These are phyloP conservation scores for Idaea dimidiata DNA, from an alignment of 2,888 invertebrate species.

Conservation along the genomic window DNA sequence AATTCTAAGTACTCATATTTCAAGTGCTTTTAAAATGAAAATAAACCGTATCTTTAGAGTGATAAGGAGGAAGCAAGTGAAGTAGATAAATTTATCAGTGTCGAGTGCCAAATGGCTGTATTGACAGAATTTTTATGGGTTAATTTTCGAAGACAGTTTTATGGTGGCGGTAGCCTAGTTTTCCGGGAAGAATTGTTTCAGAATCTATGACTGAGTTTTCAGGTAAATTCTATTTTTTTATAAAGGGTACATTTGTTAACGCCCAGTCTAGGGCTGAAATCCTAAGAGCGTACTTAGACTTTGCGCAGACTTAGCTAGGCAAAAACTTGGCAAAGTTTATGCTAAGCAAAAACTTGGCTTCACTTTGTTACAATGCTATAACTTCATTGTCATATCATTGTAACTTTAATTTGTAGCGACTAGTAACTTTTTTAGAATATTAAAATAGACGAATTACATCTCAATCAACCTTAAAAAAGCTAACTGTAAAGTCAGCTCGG, in stretches of 20 bases:
- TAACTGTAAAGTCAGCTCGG: too few relatives aligned
- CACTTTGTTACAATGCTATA: too few relatives aligned
- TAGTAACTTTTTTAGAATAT: too few relatives aligned
- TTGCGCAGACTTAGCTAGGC: too few relatives aligned
- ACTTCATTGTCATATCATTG: too few relatives aligned
- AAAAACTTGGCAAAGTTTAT: too few relatives aligned
- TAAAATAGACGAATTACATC: too few relatives aligned
- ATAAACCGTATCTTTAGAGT: conserved; percentile 32
- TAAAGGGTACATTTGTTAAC: not conserved
- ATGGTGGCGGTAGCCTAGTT: conserved; percentile 49
- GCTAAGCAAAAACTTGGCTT: too few relatives aligned
- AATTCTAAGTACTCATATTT: conserved; percentile 37
- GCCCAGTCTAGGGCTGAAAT: too few relatives aligned
- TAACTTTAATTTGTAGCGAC: too few relatives aligned
- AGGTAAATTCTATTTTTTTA: not conserved
- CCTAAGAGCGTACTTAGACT: too few relatives aligned
- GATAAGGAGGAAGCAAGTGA: conserved; percentile 31
- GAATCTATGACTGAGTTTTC: conserved; percentile 10
- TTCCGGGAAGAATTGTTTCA: conserved; percentile 30
- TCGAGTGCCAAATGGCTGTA: conserved; percentile 51
- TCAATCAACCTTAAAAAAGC: too few relatives aligned
- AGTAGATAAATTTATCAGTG: conserved; percentile 36
- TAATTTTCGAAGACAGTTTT: conserved; percentile 49
- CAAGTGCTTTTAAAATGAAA: conserved; percentile 25
- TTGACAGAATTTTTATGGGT: conserved; percentile 62